phyloP scores from a whole-genome alignment of 2,888 invertebrate genomes.

The Bellardia pandia region DNA sequence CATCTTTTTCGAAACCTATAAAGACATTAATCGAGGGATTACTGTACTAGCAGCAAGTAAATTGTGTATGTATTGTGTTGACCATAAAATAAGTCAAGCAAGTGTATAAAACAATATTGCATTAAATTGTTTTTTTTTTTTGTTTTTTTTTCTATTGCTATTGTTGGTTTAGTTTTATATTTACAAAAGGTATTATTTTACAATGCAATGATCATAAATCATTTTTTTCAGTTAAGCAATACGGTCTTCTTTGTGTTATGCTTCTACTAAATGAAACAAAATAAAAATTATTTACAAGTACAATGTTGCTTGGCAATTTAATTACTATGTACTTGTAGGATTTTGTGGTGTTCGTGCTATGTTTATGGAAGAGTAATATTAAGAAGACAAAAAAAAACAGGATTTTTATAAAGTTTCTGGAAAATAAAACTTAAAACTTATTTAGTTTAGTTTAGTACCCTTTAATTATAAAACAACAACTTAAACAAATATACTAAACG shows the following conservation, averaged over 20 bases:
- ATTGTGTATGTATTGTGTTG: constrained; percentile 16
- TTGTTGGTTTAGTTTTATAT: constrained; percentile 21
- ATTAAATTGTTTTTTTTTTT: constrained; percentile 53
- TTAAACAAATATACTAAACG: constrained; percentile 12
- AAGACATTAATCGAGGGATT: too few species aligned
- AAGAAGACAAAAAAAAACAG: too few species aligned
- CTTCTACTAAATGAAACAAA: background rate
- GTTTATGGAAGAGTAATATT: background rate
- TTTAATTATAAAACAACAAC: constrained; percentile 38
- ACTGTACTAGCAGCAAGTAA: background rate
- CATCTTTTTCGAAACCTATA: too few species aligned
- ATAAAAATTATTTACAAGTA: background rate
- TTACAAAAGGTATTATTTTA: constrained; percentile 57
- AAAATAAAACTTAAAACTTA: background rate
- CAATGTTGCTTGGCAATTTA: constrained; percentile 41
- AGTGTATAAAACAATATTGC: constrained; percentile 55
- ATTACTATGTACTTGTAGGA: constrained; percentile 17
- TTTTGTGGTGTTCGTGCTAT: constrained; percentile 12
- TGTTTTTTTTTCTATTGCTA: constrained; percentile 16
- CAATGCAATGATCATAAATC: constrained; percentile 55
- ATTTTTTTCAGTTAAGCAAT: constrained; percentile 5
- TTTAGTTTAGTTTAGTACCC: background rate
- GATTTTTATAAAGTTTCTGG: too few species aligned
- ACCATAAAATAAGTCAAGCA: constrained; percentile 57
- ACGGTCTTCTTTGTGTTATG: background rate